Conservation (phyloP, 1,140 invertebrate species). For the Ceratosolen fusciceps region DNA sequence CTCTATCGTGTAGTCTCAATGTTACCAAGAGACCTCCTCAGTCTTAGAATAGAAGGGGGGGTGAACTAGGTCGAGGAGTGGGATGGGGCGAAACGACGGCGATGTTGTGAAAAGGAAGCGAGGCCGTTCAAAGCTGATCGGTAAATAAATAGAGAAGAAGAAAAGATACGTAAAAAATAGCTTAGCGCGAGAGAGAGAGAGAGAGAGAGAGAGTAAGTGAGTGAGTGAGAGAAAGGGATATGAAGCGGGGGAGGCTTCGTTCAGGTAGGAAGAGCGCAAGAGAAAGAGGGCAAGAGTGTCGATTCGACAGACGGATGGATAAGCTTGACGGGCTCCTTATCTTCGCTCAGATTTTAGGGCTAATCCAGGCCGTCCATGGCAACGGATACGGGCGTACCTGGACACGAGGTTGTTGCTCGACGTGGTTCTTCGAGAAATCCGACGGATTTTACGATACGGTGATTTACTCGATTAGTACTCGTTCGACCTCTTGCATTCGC, state of each 20-base stretch:
- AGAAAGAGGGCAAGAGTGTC: constrained; percentile 27
- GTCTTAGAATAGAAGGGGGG: too few species aligned
- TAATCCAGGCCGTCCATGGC: constrained; percentile 55
- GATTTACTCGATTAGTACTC: constrained; percentile 40
- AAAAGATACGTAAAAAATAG: neutral
- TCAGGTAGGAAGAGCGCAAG: constrained; percentile 11
- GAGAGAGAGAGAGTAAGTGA: neutral
- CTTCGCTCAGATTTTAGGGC: constrained; percentile 59
- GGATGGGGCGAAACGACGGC: neutral
- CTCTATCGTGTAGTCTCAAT: too few species aligned
- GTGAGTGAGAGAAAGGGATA: constrained; percentile 34
- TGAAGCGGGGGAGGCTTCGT: constrained; percentile 25
- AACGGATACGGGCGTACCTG: constrained; percentile 52
- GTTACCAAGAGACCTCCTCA: too few species aligned
- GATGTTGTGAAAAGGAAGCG: neutral
- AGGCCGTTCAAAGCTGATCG: neutral
- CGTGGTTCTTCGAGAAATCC: constrained; percentile 30
- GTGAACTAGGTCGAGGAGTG: too few species aligned
- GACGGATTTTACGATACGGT: constrained; percentile 36
- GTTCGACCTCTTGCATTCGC: neutral
- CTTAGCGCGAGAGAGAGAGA: constrained; percentile 28
- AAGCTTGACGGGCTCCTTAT: constrained; percentile 60
- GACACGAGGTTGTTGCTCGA: neutral
- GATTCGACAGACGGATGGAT: constrained; percentile 57
- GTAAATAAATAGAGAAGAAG: neutral